Conservation (phyloP, 1,140 invertebrate genomes). For the Drosophila subpulchrella region DNA sequence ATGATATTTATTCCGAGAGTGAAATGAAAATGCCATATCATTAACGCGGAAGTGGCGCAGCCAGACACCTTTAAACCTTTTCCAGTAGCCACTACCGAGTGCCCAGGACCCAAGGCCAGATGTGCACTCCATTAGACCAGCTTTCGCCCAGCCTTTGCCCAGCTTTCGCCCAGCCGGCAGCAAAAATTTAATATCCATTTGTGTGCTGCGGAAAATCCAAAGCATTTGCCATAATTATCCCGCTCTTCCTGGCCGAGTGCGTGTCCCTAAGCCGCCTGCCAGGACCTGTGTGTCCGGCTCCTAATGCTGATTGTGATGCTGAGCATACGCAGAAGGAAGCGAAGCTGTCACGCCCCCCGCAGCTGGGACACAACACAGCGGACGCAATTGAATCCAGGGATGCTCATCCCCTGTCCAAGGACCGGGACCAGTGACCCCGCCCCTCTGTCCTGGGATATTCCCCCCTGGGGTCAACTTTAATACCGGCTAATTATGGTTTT, state of each 20-base stretch:
- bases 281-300: slow-evolving; percentile 4
- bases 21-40: slow-evolving; percentile 41
- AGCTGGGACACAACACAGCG: slow-evolving; percentile 9
- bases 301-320: slow-evolving; percentile 46
- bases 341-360: slow-evolving; percentile 19
- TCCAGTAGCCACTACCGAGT: background rate
- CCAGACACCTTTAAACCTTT: slow-evolving; percentile 8
- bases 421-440: background rate
- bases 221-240: slow-evolving; percentile 59
- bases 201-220: slow-evolving; percentile 23
- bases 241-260: slow-evolving; percentile 3
- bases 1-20: slow-evolving; percentile 37
- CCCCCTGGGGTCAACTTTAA: slow-evolving; percentile 13
- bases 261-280: slow-evolving; percentile 9
- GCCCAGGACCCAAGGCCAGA: slow-evolving; percentile 1
- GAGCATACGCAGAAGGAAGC: slow-evolving; percentile 25
- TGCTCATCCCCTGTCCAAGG: background rate
- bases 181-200: slow-evolving; percentile 61
- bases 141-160: background rate
- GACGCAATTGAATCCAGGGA: slow-evolving; percentile 12
- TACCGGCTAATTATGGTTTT: slow-evolving; percentile 45
- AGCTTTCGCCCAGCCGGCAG: slow-evolving; percentile 5
- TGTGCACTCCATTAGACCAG: slow-evolving; percentile 40
- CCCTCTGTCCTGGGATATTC: background rate
- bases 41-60: background rate